Percentiles rank a stretch among this genome's conserved stretches.
phyloP scores from a whole-genome alignment of 2,888 invertebrate genomes.

The Oeneis ivallda region DNA sequence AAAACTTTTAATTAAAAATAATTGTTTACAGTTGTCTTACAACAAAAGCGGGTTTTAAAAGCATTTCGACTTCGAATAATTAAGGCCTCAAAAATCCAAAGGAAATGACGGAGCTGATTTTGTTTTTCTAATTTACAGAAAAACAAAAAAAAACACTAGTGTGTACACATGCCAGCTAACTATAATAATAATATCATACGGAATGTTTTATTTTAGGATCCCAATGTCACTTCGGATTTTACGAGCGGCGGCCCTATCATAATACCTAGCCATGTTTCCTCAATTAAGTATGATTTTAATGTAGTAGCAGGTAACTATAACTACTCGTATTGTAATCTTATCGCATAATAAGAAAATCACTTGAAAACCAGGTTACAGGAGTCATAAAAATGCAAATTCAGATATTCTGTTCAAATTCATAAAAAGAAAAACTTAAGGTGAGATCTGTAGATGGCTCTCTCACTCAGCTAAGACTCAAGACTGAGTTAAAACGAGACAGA shows the following conservation, averaged over 20 bases:
- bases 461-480: too few species aligned
- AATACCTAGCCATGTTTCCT: slow-evolving; percentile 36
- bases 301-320: slow-evolving; percentile 9
- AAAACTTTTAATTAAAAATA: slow-evolving; percentile 21
- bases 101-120: slow-evolving; percentile 14
- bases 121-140: slow-evolving; percentile 25
- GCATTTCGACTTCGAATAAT: background rate
- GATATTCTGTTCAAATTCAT: too few species aligned
- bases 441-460: too few species aligned
- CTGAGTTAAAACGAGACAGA: too few species aligned
- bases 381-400: too few species aligned
- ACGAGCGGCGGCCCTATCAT: slow-evolving; percentile 40
- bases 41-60: background rate
- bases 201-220: slow-evolving; percentile 44
- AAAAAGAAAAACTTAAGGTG: too few species aligned
- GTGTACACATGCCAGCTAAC: slow-evolving; percentile 48
- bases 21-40: background rate
- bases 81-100: slow-evolving; percentile 12
- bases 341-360: too few species aligned
- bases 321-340: too few species aligned
- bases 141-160: slow-evolving; percentile 39
- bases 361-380: too few species aligned
- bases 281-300: slow-evolving; percentile 31
- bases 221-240: slow-evolving; percentile 47
- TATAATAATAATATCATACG: slow-evolving; percentile 45